Evolutionary conservation across 1,140 invertebrate genomes (phyloP).

Genomic region (Papilio dardanus): DNA sequence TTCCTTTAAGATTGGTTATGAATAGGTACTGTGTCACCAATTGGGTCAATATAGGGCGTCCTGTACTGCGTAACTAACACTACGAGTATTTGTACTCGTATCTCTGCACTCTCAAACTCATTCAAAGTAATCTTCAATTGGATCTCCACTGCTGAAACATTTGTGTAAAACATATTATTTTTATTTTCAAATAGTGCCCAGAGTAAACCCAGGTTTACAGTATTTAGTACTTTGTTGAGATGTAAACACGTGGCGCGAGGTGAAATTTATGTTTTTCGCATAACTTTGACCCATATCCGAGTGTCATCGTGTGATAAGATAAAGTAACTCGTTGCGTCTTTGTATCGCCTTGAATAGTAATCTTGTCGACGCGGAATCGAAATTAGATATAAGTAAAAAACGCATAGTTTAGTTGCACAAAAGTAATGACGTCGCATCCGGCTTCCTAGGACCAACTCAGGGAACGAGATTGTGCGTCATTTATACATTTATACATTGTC

Average conservation of each 20-base stretch:
- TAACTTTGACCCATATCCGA: conserved; percentile 8
- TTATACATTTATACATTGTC: too few species aligned
- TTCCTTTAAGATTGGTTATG: background rate
- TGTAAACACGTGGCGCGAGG: background rate
- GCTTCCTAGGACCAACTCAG: background rate
- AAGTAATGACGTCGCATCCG: background rate
- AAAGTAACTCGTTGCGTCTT: background rate
- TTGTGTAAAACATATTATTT: too few species aligned
- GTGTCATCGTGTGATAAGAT: background rate
- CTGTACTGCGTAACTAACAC: background rate
- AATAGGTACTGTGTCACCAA: background rate
- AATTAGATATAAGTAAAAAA: background rate
- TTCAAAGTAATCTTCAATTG: too few species aligned
- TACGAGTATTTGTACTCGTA: background rate
- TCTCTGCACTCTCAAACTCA: too few species aligned
- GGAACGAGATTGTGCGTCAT: too few species aligned
- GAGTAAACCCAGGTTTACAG: too few species aligned
- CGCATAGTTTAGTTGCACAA: background rate
- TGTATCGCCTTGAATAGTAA: background rate
- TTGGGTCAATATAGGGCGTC: background rate
- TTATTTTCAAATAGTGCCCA: too few species aligned
- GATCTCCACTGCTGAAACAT: background rate
- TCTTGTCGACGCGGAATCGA: background rate
- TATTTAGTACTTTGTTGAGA: background rate
- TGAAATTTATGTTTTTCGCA: background rate